Evolutionary conservation across 2,888 invertebrate species (phyloP), one percentile per base, ranked within the genome.

Genomic region (Microplitis manilae): DNA sequence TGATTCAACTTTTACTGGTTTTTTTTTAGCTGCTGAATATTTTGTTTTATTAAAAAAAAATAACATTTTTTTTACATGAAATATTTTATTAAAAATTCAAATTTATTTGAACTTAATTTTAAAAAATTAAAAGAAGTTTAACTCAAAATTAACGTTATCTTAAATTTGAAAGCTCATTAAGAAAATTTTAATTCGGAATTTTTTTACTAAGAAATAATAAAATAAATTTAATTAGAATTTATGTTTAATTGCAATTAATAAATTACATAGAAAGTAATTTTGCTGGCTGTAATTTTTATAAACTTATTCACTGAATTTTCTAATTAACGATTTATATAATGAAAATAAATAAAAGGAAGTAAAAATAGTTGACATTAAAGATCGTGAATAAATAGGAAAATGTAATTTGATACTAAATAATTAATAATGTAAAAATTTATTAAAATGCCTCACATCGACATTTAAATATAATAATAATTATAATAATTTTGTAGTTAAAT

Each of bases 291-390:
- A 30, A 30, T 30, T 30, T 30, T 30, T 30, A 30, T 30, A 1
- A 30, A 30, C 4, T 30, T 30, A 30, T 30, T 30, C 2, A 30
- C 4, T 30, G 2, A 30, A 30, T 30, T 41, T 41, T 8, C 6
- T 41, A 6, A 41, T 41, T 50, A 13, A 50, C 50, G 9, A 13
- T 50, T 50, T 13, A 50, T 50, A 13, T 50, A 50, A 50, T 50
- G 8, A 13, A 38, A 65, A 65, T 20, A 20, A 65, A 20, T 38
- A 65, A 65, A 65, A 50, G 8, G 13, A 50, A 30, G 20, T 65
- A 38, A 65, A 30, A 30, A 65, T 9, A 30, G 13, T 30, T 65
- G 65, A 65, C 65, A 65, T 65, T 65, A 20, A 65, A 1, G 20
- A 9, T 13, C 4, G 9, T 20, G 38, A 13, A 38, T 65, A 30